Evolutionary conservation across 2,888 invertebrate species (phyloP), one percentile per base, ranked within the genome.

Genomic region (Drosophila macrospina): DNA sequence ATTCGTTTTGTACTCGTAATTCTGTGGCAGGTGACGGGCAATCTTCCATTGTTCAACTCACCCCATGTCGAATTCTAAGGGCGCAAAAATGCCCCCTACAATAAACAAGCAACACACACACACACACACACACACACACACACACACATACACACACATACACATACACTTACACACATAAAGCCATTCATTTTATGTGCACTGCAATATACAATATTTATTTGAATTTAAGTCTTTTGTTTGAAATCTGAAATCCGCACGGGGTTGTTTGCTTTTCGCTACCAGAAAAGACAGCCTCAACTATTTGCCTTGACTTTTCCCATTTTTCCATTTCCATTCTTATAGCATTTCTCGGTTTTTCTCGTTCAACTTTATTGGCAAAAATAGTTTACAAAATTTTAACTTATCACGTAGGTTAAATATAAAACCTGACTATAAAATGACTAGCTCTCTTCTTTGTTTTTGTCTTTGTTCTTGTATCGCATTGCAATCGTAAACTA

Each of bases 1-100:
- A 80, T 78, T 74, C 81, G 74, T 80, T 83, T 77, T 80, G 77
- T 87, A 78, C 52, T 74, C 78, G 74, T 75, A 89, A 90, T 88
- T 91, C 76, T 90, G 83, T 91, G 92, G 92, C 92, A 92, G 92
- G 92, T 92, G 92, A 92, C 91, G 91, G 89, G 89, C 90, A 92
- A 91, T 91, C 91, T 91, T 89, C 89, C 84, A 90, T 92, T 92
- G 92, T 92, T 91, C 89, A 55, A 89, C 87, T 88, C 91, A 91
- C 91, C 91, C 91, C 90, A 89, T 91, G 81, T 80, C 90, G 88
- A 91, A 91, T 91, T 78, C 77, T 79, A 80, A 86, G 88, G 88
- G 86, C 80, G 86, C 74, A 85, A 78, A 84, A 75, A 74, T 89
- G 89, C 80, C 84, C 88, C 88, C 85, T 85, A 85, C 89, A 51